Evolutionary conservation across 2,113 vertebrate species (phyloP), one percentile per base, ranked within the genome.

Genomic region (Campylorhamphus procurvoides): DNA sequence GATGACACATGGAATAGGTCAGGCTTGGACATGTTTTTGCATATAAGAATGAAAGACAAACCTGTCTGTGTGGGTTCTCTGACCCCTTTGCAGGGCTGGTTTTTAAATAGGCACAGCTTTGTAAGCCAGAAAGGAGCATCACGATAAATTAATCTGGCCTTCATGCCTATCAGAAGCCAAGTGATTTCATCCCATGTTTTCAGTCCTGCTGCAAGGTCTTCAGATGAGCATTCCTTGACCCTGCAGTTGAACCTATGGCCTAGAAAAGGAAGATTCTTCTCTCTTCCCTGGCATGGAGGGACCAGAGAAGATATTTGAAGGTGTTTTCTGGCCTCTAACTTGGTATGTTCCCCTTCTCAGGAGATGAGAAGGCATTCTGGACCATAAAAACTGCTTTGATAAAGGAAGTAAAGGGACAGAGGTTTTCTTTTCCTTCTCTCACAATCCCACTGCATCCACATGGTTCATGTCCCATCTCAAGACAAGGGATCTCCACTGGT

Each of bases 31-130:
- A 6, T 2, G 3, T 18, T 22, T 77, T 64, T 89, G 42, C 35
- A 47, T 40, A 40, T 53, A 58, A 49, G 28, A n/a, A 35, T 17
- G 40, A 73, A 24, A 81, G 31, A 33, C 4, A 55, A 82, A 15
- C 5, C 16, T 0, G 0, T 18, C 39, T 27, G 4, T 1, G 1
- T 25, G 50, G 31, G 23, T 6, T 62, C 1, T 2, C 28, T 72
- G 62, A 6, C 4, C 12, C 28, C 7, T 55, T 73, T 28, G 17
- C 33, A 59, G 28, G 27, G 10, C 2, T 91, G 44, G 18, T 56
- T 60, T 92, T 76, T 6, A 42, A 91, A 77, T 24, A 31, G 28
- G 66, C 59, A 28, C 33, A 83, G 33, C 5, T 85, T 68, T 85
- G 11, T 31, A 37, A 49, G 4, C 6, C 58, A 71, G 87, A 88